Evolutionary conservation across 2,888 invertebrate genomes (phyloP), one percentile per base, ranked within the genome.

Genomic region (Thymelicus acteon): DNA sequence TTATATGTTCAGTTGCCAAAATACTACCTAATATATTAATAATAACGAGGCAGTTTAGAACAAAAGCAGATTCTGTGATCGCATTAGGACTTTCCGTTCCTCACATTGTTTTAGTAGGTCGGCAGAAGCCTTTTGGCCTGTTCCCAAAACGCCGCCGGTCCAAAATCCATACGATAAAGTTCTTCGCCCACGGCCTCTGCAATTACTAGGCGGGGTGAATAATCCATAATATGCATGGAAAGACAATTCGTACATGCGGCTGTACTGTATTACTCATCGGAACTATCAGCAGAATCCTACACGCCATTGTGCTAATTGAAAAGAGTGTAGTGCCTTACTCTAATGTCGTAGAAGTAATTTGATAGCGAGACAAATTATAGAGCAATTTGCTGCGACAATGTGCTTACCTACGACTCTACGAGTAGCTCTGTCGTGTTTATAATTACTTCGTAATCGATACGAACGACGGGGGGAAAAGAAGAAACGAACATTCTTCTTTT

Each of bases 161-260:
- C 79, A 74, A 75, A 70, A 68, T 67, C 73, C 44, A 71, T 64
- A 60, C 52, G 54, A 49, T 52, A 68, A 60, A 70, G 82, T 85
- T 85, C 85, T 86, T 79, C 82, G 87, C 85, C 85, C 86, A 84
- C 85, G 84, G 84, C 82, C 86, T 80, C 77, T 78, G 73, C 78
- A 78, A 76, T 76, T 39, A 63, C 69, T 58, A 49, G 76, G 71
- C 77, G 83, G 79, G 87, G 84, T 89, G 87, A 87, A 88, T 82
- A 87, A 83, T 83, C 84, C 83, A 79, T 81, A 78, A 75, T 77
- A 72, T 79, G 79, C 79, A 79, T 75, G 71, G 54, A 75, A 74
- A 75, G 68, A 61, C 65, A 65, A 71, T 71, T 52, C 68, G 48
- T 58, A 69, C 54, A 64, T 67, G 69, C 58, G 12, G 54, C 70